Evolutionary conservation across 2,888 invertebrate species (phyloP), one percentile per base, ranked within the genome.

Genomic region (Epinotia ramella): DNA sequence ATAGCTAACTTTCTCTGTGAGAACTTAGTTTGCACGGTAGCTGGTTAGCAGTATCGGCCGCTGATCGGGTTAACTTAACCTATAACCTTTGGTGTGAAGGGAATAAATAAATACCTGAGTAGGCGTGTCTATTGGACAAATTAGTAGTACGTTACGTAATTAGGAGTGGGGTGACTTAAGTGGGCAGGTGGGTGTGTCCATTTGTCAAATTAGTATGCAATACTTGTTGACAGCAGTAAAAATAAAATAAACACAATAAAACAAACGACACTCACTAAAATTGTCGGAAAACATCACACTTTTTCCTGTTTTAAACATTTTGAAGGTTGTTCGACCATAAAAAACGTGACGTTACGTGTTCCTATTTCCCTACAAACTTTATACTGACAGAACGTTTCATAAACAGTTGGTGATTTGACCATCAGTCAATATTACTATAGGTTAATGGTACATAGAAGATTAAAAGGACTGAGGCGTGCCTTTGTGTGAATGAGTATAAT

Each of bases 1-100:
- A 81, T 80, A 86, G 81, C 83, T 87, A 93, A 94, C 94, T 94
- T 94, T 93, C 94, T 89, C 92, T 80, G 79, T 80, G 76, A 76
- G 73, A 74, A 73, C 73, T 77, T 71, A 76, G 68, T 63, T 74
- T 33, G 73, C 66, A 20, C 68, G 62, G 71, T 59, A 72, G 74
- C 70, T 28, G 60, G 33, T 64, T 16, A 53, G n/a, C 44, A 9
- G 44, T 49, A 70, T 68, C 70, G 28, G 11, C 6, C 13, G 46
- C 49, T 62, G 49, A 62, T 70, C 59, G 60, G 49, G n/a, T 44
- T 62, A 49, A 59, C 13, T 57, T 57, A 44, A 68, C 57, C 12
- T 68, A 18, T 67, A 68, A 68, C 68, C 68, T 68, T 68, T 68
- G 18, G 53, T 33, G 56, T n/a, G 44, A 64, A 6, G 16, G 33